These are phyloP conservation scores for Paelopatides confundens DNA, from an alignment of 53 echinoderm and acorn worm species.

Conservation along the genomic window DNA sequence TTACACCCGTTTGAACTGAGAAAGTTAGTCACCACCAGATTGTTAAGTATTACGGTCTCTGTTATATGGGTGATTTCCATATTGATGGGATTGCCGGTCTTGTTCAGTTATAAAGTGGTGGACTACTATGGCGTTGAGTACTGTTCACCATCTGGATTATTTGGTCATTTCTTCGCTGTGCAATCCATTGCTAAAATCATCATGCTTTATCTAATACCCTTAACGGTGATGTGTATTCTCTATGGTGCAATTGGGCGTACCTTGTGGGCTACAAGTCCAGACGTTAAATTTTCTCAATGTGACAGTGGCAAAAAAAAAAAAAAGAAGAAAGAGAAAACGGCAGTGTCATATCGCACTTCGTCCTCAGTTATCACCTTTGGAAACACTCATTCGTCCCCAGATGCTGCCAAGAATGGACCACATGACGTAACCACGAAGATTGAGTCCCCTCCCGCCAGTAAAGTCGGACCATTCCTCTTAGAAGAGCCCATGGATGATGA, in stretches of 20 bases:
- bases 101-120: conserved; percentile 49
- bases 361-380: conserved; percentile 44
- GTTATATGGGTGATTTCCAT: conserved; percentile 77
- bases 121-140: conserved; percentile 38
- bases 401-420: conserved; percentile 6
- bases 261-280: conserved; percentile 80
- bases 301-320: conserved; percentile 19
- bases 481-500: conserved; percentile 65
- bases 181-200: conserved; percentile 61
- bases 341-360: conserved; percentile 42
- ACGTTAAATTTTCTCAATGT: conserved; percentile 52
- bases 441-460: conserved; percentile 42
- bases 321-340: conserved; percentile 27
- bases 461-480: conserved; percentile 84
- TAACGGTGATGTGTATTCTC: conserved; percentile 77
- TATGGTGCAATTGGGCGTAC: conserved; percentile 78
- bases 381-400: neutral
- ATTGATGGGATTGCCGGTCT: conserved; percentile 62
- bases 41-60: conserved; percentile 72
- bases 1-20: conserved; percentile 82
- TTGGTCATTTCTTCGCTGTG: conserved; percentile 19
- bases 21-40: conserved; percentile 72
- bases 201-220: conserved; percentile 65
- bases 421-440: conserved; percentile 12
- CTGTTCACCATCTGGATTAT: conserved; percentile 34